Evolutionary conservation across 2,113 vertebrate genomes (phyloP).

Genomic region (Sprattus sprattus): DNA sequence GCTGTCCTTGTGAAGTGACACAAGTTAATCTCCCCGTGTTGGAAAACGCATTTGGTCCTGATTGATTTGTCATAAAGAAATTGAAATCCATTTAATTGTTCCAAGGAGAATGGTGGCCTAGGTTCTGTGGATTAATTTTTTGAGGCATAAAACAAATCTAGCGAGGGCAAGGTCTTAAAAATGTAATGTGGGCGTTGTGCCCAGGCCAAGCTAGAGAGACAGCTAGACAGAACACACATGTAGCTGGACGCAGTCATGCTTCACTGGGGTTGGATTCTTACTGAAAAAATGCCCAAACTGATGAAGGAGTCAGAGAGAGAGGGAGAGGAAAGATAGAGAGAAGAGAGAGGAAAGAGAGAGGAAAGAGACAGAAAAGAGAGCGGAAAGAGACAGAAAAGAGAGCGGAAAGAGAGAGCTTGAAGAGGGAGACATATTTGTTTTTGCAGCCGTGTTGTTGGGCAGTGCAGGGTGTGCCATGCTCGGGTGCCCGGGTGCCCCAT

Average conservation of each 20-base stretch:
- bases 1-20: not conserved
- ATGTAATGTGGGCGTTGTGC: conserved; percentile 59
- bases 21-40: not conserved
- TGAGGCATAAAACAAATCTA: not conserved
- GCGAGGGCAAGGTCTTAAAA: conserved; percentile 61
- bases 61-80: conserved; percentile 39
- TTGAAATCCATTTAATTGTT: conserved; percentile 36
- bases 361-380: not conserved
- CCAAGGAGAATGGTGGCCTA: conserved; percentile 30
- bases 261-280: conserved; percentile 29
- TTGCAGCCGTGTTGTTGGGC: conserved; percentile 36
- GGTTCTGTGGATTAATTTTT: conserved; percentile 33
- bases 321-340: not conserved
- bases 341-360: not conserved
- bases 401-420: not conserved
- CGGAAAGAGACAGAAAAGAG: conserved; percentile 51
- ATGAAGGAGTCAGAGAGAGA: conserved; percentile 10
- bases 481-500: conserved; percentile 47
- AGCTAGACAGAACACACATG: conserved; percentile 60
- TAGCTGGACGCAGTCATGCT: conserved; percentile 46
- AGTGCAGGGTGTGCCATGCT: conserved; percentile 47
- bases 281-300: not conserved
- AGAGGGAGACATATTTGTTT: conserved; percentile 44
- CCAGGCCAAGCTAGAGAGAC: conserved; percentile 34
- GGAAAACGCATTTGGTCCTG: not conserved